Percentiles rank a stretch among this genome's conserved stretches.
Evolutionary conservation across 2,888 invertebrate genomes (phyloP).

Genomic region (Cyrtodaria siliqua): DNA sequence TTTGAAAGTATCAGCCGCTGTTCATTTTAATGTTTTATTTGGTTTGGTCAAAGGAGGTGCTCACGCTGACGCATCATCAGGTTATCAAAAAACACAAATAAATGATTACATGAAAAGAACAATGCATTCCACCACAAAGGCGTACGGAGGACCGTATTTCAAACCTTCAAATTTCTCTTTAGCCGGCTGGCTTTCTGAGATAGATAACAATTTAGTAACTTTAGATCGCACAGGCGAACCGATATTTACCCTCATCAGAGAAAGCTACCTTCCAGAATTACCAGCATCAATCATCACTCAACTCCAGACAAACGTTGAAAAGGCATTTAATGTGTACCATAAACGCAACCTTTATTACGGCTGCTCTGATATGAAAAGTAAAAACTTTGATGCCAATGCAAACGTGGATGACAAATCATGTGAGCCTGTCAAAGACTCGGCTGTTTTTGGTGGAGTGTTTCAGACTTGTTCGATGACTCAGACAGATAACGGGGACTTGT

Average conservation of each 20-base stretch:
- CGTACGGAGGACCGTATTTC: background rate
- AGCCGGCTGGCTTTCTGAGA: conserved; percentile 7
- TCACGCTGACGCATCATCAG: background rate
- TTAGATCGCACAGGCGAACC: conserved; percentile 49
- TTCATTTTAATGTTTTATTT: conserved; percentile 24
- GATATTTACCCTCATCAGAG: conserved; percentile 21
- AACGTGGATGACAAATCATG: conserved; percentile 46
- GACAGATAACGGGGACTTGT: conserved; percentile 15
- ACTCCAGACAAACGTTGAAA: conserved; percentile 6
- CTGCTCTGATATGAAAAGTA: conserved; percentile 33
- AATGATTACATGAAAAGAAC: no score
- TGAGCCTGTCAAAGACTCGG: conserved; percentile 7
- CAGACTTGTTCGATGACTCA: conserved; percentile 33
- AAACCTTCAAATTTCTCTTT: conserved; percentile 27
- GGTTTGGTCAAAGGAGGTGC: conserved; percentile 2
- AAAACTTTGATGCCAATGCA: conserved; percentile 39
- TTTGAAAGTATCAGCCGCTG: background rate
- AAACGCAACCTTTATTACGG: conserved; percentile 46
- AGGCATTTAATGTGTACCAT: conserved; percentile 42
- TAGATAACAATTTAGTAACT: conserved; percentile 48
- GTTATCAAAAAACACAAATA: no score
- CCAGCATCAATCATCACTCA: no score
- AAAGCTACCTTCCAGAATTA: background rate
- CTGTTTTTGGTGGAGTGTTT: conserved; percentile 50
- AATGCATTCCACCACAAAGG: no score